A percentile compares a stretch with the other conserved stretches of the same genome.
Conservation (phyloP, 2,888 invertebrate species). For the Caenorhabditis sp. region DNA sequence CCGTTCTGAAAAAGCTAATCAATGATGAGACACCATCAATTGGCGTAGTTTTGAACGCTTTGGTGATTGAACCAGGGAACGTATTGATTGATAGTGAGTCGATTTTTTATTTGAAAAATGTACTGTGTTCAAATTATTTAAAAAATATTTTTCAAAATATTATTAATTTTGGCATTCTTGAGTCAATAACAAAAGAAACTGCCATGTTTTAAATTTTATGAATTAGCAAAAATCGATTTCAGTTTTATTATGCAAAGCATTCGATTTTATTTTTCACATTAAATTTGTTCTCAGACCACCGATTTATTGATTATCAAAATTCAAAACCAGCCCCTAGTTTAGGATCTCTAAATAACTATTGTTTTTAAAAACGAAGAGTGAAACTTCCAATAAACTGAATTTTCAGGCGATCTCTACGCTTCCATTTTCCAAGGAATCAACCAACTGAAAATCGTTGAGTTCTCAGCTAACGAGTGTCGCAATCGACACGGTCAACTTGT, state of each 20-base stretch:
- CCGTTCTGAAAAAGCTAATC: slow-evolving; percentile 17
- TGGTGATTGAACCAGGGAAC: slow-evolving; percentile 35
- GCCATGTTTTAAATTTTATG: too few species aligned
- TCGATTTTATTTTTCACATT: too few species aligned
- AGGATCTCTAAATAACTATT: too few species aligned
- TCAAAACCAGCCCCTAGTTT: too few species aligned
- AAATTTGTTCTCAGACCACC: too few species aligned
- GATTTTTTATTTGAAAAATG: neutral
- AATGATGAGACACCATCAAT: slow-evolving; percentile 8
- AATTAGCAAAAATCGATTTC: too few species aligned
- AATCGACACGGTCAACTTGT: slow-evolving; percentile 29
- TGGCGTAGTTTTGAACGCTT: slow-evolving; percentile 12
- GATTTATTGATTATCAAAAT: too few species aligned
- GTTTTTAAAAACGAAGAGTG: neutral
- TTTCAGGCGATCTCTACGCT: slow-evolving; percentile 22
- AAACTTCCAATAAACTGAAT: neutral
- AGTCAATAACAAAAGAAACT: too few species aligned
- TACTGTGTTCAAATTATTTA: too few species aligned
- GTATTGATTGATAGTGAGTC: slow-evolving; percentile 25
- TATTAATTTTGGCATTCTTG: too few species aligned
- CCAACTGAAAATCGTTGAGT: slow-evolving; percentile 27
- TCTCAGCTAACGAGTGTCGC: slow-evolving; percentile 21
- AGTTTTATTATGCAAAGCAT: too few species aligned
- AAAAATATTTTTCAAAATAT: too few species aligned
- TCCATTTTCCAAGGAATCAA: slow-evolving; percentile 21